A percentile compares a stretch with the other conserved stretches of the same genome.
phyloP scores from a whole-genome alignment of 2,888 invertebrate genomes.

The Mimachlamys varia region DNA sequence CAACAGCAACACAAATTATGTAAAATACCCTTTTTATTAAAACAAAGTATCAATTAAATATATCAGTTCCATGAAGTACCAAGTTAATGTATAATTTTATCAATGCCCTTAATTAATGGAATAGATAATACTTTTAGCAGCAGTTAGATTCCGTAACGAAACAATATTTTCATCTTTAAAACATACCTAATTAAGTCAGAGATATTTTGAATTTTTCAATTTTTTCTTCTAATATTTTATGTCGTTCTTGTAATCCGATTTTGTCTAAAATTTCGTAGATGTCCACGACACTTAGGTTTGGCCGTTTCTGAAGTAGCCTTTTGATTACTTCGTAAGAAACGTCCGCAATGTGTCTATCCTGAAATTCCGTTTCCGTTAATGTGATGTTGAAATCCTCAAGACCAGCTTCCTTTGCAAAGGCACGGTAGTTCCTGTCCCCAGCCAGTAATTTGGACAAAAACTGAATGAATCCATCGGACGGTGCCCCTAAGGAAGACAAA shows the following conservation, averaged over 20 bases:
- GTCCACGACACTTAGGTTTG: background rate
- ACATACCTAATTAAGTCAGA: background rate
- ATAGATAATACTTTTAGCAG: no score
- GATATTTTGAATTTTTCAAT: background rate
- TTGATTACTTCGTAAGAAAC: background rate
- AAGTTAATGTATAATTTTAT: no score
- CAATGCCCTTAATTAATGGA: no score
- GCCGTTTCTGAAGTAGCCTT: background rate
- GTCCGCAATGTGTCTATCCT: background rate
- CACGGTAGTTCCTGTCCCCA: background rate
- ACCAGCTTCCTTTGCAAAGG: background rate
- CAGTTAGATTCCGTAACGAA: no score
- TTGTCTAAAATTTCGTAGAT: background rate
- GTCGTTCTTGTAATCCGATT: background rate
- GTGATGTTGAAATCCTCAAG: background rate
- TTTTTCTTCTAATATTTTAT: background rate
- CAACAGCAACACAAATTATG: no score
- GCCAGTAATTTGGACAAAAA: background rate
- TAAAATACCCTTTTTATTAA: no score
- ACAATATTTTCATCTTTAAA: background rate
- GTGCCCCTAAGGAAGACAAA: background rate
- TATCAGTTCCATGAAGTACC: no score
- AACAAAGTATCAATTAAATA: no score
- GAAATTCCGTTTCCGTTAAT: background rate
- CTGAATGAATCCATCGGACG: background rate